Base-by-base conservation (phyloP, 2,113 vertebrate genomes). In the Tetrao urogallus region DNA sequence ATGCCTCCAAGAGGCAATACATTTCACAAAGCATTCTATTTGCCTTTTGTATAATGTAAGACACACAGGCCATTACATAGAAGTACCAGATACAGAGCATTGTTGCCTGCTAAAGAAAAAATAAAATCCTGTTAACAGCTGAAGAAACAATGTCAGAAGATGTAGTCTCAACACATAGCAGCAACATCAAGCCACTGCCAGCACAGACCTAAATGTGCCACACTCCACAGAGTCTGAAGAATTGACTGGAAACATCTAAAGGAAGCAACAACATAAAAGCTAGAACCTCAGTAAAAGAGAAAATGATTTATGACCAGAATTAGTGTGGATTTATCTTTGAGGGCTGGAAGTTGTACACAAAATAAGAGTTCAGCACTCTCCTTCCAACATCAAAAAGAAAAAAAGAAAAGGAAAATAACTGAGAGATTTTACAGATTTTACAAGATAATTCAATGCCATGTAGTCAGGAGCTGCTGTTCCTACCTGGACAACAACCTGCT, bases 171-270 rank as follows among this genome's bases (percentile, higher is more conserved):
- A 72, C 78, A 42, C 76, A 84, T 61, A 89, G 48, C 77, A 71
- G 32, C 69, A 45, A 21, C 14, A 80, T 2, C 0, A 18, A 77
- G 67, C 0, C 0, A 42, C 14, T 5, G 16, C 20, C 48, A n/a
- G 50, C 0, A 4, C 27, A 30, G 52, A 74, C 0, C 34, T 45
- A 61, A 65, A 57, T 3, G 18, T 19, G 45, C 24, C 61, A 22
- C 22, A 8, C 0, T 0, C 17, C 38, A 40, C 61, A 56, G 28
- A 4, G 0, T 10, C 52, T 38, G 3, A 47, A 52, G 38, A 47
- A 75, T 13, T 15, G 42, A 30, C 82, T 65, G 76, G 17, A 64
- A 83, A 72, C 25, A 70, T 60, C 28, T 74, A 20, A 88, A 78
- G 50, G 32, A 74, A 70, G 14, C 34, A 36, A 2, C 7, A 50